Percentiles rank a stretch among this genome's conserved stretches.
phyloP scores from a whole-genome alignment of 2,888 invertebrate species.

The Gari tellinella region DNA sequence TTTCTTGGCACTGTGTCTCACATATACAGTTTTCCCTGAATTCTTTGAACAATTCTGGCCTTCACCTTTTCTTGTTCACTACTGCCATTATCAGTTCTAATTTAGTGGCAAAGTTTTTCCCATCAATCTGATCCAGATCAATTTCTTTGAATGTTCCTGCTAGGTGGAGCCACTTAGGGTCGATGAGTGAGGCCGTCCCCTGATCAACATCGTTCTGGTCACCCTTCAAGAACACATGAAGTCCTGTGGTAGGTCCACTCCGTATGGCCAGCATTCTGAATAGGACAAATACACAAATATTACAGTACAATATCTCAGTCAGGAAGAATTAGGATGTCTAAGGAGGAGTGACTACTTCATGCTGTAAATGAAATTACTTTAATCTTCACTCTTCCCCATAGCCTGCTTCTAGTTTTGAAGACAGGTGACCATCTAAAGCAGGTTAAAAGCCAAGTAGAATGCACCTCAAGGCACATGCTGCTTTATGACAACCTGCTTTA shows the following conservation, averaged over 20 bases:
- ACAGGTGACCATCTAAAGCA: too few species aligned
- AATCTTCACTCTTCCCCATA: too few species aligned
- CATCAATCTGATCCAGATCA: constrained; percentile 96
- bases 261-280: constrained; percentile 92
- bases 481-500: too few species aligned
- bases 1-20: not conserved
- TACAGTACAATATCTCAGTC: too few species aligned
- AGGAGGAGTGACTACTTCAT: too few species aligned
- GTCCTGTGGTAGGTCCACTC: constrained; percentile 94
- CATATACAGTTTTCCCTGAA: not conserved
- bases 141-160: constrained; percentile 93
- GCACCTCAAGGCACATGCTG: too few species aligned
- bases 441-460: too few species aligned
- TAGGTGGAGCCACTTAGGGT: constrained; percentile 96
- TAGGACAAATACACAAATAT: too few species aligned
- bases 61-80: constrained; percentile 52
- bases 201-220: constrained; percentile 58
- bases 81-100: constrained; percentile 97
- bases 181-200: constrained; percentile 87
- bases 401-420: too few species aligned
- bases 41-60: not conserved
- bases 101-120: constrained; percentile 97
- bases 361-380: too few species aligned
- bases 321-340: too few species aligned
- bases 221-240: constrained; percentile 93